phyloP scores from a whole-genome alignment of 2,113 vertebrate species.

The Forbesichthys agassizii region DNA sequence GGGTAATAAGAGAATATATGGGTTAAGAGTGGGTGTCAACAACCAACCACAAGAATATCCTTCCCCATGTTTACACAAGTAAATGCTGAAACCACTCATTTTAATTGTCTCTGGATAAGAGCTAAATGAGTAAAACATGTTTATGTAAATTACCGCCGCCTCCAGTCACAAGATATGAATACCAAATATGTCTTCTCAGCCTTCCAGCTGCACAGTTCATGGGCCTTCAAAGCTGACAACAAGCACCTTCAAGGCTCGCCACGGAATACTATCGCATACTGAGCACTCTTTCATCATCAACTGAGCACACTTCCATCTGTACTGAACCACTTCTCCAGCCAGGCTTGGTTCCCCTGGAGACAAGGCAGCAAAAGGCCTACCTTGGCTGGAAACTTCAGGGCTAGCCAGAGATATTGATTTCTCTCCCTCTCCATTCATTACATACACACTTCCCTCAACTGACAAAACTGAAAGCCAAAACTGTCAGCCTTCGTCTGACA shows the following conservation, averaged over 20 bases:
- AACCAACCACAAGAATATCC: too few relatives aligned
- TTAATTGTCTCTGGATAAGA: too few relatives aligned
- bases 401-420: not conserved
- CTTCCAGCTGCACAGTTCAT: not conserved
- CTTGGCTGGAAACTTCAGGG: not conserved
- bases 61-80: too few relatives aligned
- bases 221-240: not conserved
- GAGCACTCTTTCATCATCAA: not conserved
- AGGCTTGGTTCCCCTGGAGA: conserved; percentile 17
- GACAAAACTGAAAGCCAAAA: not conserved
- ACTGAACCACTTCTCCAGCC: not conserved
- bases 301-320: not conserved
- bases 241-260: not conserved
- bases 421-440: conserved; percentile 12
- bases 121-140: not conserved
- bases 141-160: not conserved
- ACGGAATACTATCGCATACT: not conserved
- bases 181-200: not conserved
- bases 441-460: conserved; percentile 9
- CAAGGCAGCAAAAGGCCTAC: conserved; percentile 6
- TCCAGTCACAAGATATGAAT: not conserved
- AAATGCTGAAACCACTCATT: not conserved
- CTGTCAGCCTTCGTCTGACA: not conserved
- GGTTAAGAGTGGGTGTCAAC: too few relatives aligned
- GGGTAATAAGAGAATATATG: too few relatives aligned